Evolutionary conservation across 2,888 invertebrate genomes (phyloP).

Genomic region (Acanthosepion pharaonis): DNA sequence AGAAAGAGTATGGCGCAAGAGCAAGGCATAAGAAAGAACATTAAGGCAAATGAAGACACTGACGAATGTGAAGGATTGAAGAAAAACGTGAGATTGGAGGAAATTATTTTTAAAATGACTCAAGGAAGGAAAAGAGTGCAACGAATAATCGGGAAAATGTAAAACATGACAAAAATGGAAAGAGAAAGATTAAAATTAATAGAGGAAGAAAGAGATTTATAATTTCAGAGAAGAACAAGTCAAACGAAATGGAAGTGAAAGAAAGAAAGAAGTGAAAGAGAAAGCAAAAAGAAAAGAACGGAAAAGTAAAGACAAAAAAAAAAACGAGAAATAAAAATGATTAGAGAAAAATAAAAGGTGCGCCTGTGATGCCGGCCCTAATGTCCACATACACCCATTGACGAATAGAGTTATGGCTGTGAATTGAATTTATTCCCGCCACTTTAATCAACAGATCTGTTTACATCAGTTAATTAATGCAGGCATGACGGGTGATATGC

Average conservation of each 20-base stretch:
- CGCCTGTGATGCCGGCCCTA: too few species aligned
- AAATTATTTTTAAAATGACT: too few species aligned
- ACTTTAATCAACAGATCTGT: not conserved
- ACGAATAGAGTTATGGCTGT: not conserved
- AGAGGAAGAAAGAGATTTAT: too few species aligned
- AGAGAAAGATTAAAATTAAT: too few species aligned
- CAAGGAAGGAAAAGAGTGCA: not conserved
- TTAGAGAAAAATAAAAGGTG: not conserved
- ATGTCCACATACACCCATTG: not conserved
- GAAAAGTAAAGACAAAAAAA: not conserved
- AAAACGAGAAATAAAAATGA: not conserved
- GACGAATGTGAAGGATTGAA: too few species aligned
- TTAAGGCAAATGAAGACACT: too few species aligned
- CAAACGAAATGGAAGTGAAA: too few species aligned
- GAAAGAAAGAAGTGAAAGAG: too few species aligned
- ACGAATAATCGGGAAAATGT: not conserved
- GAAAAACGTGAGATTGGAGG: too few species aligned
- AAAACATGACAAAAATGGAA: not conserved
- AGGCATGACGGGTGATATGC: not conserved
- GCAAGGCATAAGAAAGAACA: not conserved
- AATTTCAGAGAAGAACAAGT: too few species aligned
- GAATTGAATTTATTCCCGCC: not conserved
- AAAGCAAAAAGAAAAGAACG: not conserved
- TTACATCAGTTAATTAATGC: not conserved
- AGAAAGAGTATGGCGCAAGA: not conserved